A percentile compares a stretch with the other conserved stretches of the same genome.
Evolutionary conservation across 1,140 invertebrate species (phyloP).

Genomic region (Hypsibius dujardini): DNA sequence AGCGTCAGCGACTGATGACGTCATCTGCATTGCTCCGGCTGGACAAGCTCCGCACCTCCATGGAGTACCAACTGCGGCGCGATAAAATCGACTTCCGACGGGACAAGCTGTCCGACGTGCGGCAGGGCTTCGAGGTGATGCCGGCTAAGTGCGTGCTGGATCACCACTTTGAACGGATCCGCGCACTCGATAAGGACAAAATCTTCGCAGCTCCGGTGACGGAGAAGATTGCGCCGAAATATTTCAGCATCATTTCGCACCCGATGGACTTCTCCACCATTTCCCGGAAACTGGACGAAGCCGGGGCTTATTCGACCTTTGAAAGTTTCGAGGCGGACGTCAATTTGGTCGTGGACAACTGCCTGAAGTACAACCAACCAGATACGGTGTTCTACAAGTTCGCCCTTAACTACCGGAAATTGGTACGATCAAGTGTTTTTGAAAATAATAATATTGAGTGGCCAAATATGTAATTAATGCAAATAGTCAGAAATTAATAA

Average conservation of each 20-base stretch:
- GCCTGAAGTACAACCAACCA: slow-evolving; percentile 79
- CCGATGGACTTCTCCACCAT: slow-evolving; percentile 95
- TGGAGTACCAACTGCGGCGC: background rate
- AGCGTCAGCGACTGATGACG: background rate
- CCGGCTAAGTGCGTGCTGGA: background rate
- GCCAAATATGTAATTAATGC: too few relatives aligned
- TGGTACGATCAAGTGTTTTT: slow-evolving; percentile 32
- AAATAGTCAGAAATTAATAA: too few relatives aligned
- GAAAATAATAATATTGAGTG: too few relatives aligned
- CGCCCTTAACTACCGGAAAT: slow-evolving; percentile 66
- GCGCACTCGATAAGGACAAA: background rate
- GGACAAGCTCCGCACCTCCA: background rate
- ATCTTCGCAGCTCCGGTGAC: background rate
- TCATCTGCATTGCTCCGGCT: background rate
- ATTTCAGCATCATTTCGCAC: slow-evolving; percentile 51
- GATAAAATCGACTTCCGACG: background rate
- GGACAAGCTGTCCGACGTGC: slow-evolving; percentile 4
- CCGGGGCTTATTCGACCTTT: slow-evolving; percentile 54
- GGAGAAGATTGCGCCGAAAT: slow-evolving; percentile 11
- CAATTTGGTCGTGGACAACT: slow-evolving; percentile 80
- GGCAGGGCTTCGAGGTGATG: slow-evolving; percentile 11
- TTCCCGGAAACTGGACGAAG: slow-evolving; percentile 51
- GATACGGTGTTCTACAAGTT: slow-evolving; percentile 64
- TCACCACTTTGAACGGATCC: background rate
- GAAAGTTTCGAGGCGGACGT: slow-evolving; percentile 71